A percentile compares a stretch with the other conserved stretches of the same genome.
Conservation (phyloP, 2,113 vertebrate species). For the Herpetotheres cachinnans region DNA sequence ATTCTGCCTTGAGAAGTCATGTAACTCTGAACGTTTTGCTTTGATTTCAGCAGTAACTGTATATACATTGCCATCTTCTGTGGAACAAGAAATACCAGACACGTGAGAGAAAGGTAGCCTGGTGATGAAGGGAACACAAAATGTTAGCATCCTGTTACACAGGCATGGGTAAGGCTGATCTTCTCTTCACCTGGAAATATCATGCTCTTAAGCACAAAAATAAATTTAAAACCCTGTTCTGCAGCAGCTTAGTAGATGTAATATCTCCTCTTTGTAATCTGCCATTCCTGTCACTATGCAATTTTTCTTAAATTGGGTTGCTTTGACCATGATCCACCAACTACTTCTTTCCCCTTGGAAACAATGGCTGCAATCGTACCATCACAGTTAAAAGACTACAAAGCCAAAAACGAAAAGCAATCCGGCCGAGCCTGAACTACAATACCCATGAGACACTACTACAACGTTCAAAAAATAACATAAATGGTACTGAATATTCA, state of each 20-base stretch:
- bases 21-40: background rate
- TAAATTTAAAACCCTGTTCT: fast-evolving
- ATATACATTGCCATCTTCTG: background rate
- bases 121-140: background rate
- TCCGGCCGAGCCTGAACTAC: background rate
- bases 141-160: fast-evolving
- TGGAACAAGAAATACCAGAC: background rate
- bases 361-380: fast-evolving
- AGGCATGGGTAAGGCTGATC: fast-evolving
- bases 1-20: background rate
- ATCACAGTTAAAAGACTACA: background rate
- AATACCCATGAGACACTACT: background rate
- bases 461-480: background rate
- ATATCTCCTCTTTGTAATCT: background rate
- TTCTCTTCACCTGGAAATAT: background rate
- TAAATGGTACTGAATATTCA: background rate
- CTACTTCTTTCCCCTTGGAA: background rate
- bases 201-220: background rate
- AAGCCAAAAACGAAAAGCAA: background rate
- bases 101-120: background rate
- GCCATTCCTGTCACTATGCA: background rate
- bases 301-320: background rate
- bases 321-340: background rate
- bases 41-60: background rate
- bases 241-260: too few species aligned